Conservation (phyloP, 2,888 invertebrate genomes). For the Syrista parreyssii region DNA sequence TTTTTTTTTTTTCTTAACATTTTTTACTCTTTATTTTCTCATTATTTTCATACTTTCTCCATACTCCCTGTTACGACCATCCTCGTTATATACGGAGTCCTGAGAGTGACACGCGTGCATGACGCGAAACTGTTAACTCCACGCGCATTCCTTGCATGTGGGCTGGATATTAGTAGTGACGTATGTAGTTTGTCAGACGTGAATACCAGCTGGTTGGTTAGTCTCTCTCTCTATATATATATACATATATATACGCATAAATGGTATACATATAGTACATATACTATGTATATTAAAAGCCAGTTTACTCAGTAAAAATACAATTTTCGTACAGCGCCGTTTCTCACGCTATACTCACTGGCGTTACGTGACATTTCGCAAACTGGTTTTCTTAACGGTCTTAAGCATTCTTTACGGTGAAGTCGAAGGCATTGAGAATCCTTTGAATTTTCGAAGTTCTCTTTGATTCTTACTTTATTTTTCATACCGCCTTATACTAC, state of each 20-base stretch:
- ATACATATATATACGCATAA: neutral
- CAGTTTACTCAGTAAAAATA: neutral
- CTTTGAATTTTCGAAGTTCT: neutral
- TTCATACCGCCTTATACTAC: neutral
- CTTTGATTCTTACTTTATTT: neutral
- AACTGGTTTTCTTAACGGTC: neutral
- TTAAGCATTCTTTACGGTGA: neutral
- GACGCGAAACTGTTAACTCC: neutral
- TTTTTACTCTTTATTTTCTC: neutral
- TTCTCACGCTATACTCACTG: neutral
- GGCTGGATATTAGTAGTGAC: constrained; percentile 1
- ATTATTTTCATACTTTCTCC: neutral
- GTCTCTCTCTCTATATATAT: neutral
- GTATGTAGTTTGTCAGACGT: neutral
- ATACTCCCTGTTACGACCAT: neutral
- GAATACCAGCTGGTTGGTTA: neutral
- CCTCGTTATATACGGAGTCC: neutral
- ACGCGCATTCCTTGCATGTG: neutral
- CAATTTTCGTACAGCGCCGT: neutral
- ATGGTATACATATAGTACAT: neutral
- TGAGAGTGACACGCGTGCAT: constrained; percentile 1
- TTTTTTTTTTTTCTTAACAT: neutral
- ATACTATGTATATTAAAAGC: neutral
- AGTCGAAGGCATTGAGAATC: neutral
- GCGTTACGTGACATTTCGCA: neutral